A percentile compares a stretch with the other conserved stretches of the same genome.
These are phyloP conservation scores for Agriopis marginaria DNA, from an alignment of 2,888 invertebrate species.

Conservation along the genomic window DNA sequence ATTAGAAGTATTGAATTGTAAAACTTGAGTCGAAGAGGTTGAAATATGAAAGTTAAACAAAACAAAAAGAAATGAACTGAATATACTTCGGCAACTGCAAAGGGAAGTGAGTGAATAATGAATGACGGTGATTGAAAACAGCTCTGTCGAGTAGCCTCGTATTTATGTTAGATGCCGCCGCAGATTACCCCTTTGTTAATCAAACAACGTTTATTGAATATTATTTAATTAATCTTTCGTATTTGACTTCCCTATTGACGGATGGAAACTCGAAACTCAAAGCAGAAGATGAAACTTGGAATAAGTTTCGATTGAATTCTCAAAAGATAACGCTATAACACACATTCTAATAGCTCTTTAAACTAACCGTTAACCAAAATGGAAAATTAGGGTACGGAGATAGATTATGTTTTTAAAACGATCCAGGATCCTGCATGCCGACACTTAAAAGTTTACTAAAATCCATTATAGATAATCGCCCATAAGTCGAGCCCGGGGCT, in stretches of 20 bases:
- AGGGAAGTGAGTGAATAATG: conserved; percentile 84
- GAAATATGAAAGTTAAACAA: conserved; percentile 84
- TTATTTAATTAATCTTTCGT: conserved; percentile 83
- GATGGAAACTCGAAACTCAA: conserved; percentile 42
- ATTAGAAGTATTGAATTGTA: conserved; percentile 72
- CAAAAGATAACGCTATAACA: conserved; percentile 52
- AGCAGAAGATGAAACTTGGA: conserved; percentile 29
- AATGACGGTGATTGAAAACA: conserved; percentile 84
- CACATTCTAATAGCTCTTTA: conserved; percentile 59
- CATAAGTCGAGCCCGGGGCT: conserved; percentile 71
- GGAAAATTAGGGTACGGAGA: conserved; percentile 68
- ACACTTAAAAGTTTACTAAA: conserved; percentile 76
- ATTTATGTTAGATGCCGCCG: conserved; percentile 85
- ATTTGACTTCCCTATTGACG: conserved; percentile 74
- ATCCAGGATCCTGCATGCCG: conserved; percentile 68
- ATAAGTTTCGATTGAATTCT: conserved; percentile 37
- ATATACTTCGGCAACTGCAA: conserved; percentile 80
- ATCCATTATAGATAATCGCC: conserved; percentile 83
- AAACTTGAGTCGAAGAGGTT: conserved; percentile 65
- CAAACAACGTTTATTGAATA: conserved; percentile 83
- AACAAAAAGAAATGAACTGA: conserved; percentile 71
- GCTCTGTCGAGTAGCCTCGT: conserved; percentile 74
- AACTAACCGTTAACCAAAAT: conserved; percentile 64
- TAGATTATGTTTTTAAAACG: conserved; percentile 65
- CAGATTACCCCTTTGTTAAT: conserved; percentile 84